Conservation (phyloP, 2,888 invertebrate species). For the Pachycephus smyrnensis region DNA sequence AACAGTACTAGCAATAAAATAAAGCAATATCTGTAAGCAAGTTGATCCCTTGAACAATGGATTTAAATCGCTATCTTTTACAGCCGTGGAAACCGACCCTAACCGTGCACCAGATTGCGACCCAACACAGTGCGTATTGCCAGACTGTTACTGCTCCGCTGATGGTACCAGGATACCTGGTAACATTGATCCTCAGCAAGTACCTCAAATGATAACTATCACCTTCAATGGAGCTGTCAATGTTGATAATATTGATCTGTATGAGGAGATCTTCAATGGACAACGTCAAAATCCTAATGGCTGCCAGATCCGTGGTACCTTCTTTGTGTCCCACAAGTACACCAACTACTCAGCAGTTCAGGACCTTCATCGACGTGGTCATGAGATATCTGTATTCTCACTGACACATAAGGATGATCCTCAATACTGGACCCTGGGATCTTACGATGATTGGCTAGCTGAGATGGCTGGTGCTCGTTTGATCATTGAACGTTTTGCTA, state of each 20-base stretch:
- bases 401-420: constrained; percentile 94
- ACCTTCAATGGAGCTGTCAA: constrained; percentile 94
- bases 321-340: constrained; percentile 93
- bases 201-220: constrained; percentile 93
- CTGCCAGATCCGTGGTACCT: constrained; percentile 89
- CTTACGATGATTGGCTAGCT: constrained; percentile 92
- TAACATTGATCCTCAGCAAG: constrained; percentile 83
- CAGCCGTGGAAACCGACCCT: constrained; percentile 90
- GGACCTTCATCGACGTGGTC: constrained; percentile 89
- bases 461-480: constrained; percentile 94
- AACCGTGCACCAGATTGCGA: constrained; percentile 94
- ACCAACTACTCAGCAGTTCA: constrained; percentile 91
- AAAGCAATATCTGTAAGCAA: neutral
- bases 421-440: constrained; percentile 88
- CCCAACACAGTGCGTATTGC: constrained; percentile 86
- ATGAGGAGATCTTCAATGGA: constrained; percentile 90
- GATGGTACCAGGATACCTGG: constrained; percentile 92
- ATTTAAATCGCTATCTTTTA: constrained; percentile 43
- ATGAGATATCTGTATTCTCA: constrained; percentile 93
- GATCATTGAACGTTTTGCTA: constrained; percentile 89
- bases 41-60: neutral
- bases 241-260: constrained; percentile 92
- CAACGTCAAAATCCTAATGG: constrained; percentile 89
- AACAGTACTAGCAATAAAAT: neutral
- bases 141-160: constrained; percentile 94